Base-by-base conservation (phyloP, 1,140 invertebrate genomes). In the Cydia pomonella region DNA sequence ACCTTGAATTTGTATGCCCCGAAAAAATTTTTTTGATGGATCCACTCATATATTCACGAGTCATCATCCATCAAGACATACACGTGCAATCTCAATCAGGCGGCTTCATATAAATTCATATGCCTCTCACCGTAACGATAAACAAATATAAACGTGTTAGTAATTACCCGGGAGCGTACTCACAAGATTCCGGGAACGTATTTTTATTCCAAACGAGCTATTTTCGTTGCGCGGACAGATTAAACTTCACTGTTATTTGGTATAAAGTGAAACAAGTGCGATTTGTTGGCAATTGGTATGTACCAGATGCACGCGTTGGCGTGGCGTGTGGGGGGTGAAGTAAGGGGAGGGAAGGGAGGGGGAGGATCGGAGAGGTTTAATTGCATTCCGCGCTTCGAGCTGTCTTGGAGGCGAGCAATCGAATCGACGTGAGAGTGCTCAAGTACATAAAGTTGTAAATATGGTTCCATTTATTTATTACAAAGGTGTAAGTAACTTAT, bases 341-440 rank as follows among this genome's bases (percentile, higher is more conserved):
- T 21, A 16, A 16, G 53, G 53, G 53, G 29, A 33, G 29, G 12
- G 41, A 9, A 4, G 18, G 53, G 53, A 12, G 53, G 21, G 18
- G 18, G 6, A 59, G 53, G 7, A 59, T 59, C 18, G 53, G 53
- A 59, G 53, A 59, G 53, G 53, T 59, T 59, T 59, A 59, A 59
- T 59, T 59, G 53, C 53, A 59, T 59, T 59, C 53, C 53, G 21
- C 18, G 53, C 53, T 59, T 10, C 47, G 47, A 50, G 16, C n/a
- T 23, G 53, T 59, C 53, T 53, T 21, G 53, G 53, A 59, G 53
- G 53, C 53, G 53, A 59, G 21, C 53, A 59, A 59, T 59, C 21
- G 21, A 59, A 59, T 59, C 53, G 53, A 59, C 53, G 53, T 59
- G 53, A 59, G 53, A 59, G 53, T 59, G 53, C 21, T 59, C 53